Percentiles rank a stretch among this genome's conserved stretches.
Evolutionary conservation across 2,888 invertebrate species (phyloP).

Genomic region (Kuschelorhynchus macadamiae): DNA sequence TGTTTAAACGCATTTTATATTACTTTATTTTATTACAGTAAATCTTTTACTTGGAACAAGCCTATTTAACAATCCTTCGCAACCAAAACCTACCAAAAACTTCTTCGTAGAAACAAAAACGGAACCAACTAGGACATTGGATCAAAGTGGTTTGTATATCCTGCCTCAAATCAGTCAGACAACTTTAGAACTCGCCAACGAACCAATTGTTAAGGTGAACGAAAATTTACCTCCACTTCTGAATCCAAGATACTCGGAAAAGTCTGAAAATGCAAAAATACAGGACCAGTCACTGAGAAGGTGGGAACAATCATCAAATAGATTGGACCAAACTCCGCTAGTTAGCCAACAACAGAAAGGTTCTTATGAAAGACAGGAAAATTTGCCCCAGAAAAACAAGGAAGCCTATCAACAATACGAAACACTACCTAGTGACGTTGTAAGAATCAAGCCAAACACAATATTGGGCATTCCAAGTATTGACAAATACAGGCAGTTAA

Average conservation of each 20-base stretch:
- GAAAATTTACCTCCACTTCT: not conserved
- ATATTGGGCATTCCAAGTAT: not conserved
- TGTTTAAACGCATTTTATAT: too few relatives aligned
- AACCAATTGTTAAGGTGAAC: too few relatives aligned
- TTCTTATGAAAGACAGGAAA: not conserved
- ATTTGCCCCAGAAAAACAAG: not conserved
- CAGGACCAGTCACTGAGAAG: not conserved
- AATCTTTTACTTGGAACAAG: too few relatives aligned
- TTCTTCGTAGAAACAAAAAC: not conserved
- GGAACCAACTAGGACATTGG: not conserved
- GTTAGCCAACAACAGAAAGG: too few relatives aligned
- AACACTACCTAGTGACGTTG: conserved; percentile 21
- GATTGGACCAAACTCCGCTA: too few relatives aligned
- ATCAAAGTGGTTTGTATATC: not conserved
- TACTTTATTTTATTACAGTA: too few relatives aligned
- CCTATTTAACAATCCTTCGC: conserved; percentile 1
- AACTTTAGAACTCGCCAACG: not conserved
- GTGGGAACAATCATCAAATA: too few relatives aligned
- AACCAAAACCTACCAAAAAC: not conserved
- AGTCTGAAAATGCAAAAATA: not conserved
- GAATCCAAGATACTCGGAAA: conserved; percentile 15
- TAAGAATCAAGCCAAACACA: conserved; percentile 15
- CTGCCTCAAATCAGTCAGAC: not conserved
- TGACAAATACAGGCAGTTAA: not conserved
- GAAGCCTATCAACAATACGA: conserved; percentile 3